phyloP scores from a whole-genome alignment of 1,140 invertebrate species.

The Tigriopus japonicus region DNA sequence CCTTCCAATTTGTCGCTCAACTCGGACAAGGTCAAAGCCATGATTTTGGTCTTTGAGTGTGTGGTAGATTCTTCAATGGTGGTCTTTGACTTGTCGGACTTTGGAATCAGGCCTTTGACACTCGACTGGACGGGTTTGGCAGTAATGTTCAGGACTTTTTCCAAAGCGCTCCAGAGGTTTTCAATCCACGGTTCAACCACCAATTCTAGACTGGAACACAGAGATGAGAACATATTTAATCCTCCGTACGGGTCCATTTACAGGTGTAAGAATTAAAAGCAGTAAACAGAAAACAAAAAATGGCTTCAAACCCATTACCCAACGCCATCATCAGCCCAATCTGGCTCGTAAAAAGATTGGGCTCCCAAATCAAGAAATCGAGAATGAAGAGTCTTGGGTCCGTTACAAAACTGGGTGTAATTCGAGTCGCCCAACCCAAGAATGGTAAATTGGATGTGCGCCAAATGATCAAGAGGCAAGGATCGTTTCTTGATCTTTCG shows the following conservation, averaged over 20 bases:
- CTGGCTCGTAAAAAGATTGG: neutral
- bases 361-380: neutral
- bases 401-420: constrained; percentile 3
- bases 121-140: no score
- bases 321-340: neutral
- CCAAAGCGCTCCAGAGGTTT: neutral
- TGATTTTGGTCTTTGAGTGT: no score
- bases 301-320: neutral
- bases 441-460: neutral
- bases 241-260: no score
- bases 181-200: neutral
- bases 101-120: no score
- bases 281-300: no score
- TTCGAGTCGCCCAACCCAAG: constrained; percentile 1
- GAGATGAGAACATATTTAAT: no score
- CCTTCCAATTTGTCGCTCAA: no score
- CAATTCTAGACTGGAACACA: neutral
- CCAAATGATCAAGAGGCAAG: neutral
- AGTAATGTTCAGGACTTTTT: no score
- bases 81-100: no score
- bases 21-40: no score
- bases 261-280: no score
- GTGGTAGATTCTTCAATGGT: no score
- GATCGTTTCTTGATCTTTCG: neutral
- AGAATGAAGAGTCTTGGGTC: neutral